phyloP scores from a whole-genome alignment of 2,888 invertebrate genomes.

The Hemicrepidius hirtus region DNA sequence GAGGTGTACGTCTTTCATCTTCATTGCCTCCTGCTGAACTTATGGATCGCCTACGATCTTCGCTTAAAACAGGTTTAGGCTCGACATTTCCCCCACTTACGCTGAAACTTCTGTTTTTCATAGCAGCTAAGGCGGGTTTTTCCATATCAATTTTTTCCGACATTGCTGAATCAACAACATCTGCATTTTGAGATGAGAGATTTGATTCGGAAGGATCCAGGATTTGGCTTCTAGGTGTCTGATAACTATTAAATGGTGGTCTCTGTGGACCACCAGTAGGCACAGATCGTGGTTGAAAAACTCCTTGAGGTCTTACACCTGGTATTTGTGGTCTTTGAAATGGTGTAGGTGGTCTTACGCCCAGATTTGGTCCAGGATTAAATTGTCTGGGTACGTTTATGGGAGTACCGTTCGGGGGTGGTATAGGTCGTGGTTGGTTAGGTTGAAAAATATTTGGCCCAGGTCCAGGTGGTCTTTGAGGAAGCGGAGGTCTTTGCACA shows the following conservation, averaged over 20 bases:
- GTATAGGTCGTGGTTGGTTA: constrained; percentile 29
- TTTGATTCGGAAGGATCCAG: constrained; percentile 67
- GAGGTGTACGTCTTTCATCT: constrained; percentile 65
- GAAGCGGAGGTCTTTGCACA: constrained; percentile 63
- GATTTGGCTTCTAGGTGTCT: constrained; percentile 62
- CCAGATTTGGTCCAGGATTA: constrained; percentile 45
- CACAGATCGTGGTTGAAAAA: constrained; percentile 73
- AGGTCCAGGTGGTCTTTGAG: constrained; percentile 58
- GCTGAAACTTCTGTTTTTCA: constrained; percentile 75
- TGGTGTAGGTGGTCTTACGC: constrained; percentile 53
- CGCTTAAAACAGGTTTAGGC: constrained; percentile 71
- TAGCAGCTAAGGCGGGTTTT: constrained; percentile 68
- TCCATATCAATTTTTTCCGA: constrained; percentile 61
- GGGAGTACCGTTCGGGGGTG: constrained; percentile 29
- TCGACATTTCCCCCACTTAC: constrained; percentile 74
- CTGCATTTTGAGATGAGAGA: constrained; percentile 68
- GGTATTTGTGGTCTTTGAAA: constrained; percentile 60
- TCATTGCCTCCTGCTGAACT: constrained; percentile 72
- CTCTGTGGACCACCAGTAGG: constrained; percentile 66
- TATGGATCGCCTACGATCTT: constrained; percentile 74
- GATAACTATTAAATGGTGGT: constrained; percentile 38
- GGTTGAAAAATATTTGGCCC: constrained; percentile 51
- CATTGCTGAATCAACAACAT: constrained; percentile 63
- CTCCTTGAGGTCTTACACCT: constrained; percentile 61
- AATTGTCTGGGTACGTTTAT: constrained; percentile 55